Evolutionary conservation across 2,888 invertebrate genomes (phyloP).

Genomic region (Apamea epomidion): DNA sequence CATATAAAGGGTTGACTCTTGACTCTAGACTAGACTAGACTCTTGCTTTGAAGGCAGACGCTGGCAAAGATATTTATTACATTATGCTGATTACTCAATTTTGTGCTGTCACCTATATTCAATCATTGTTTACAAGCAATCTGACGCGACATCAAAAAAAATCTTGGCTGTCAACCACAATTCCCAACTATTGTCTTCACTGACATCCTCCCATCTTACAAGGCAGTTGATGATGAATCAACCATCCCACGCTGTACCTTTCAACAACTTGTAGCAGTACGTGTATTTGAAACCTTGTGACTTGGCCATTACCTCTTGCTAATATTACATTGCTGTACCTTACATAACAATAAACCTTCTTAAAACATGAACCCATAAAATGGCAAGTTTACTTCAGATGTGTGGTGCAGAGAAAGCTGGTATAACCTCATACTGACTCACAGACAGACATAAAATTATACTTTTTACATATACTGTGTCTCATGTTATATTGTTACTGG

Average conservation of each 20-base stretch:
- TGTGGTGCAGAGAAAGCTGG: constrained; percentile 50
- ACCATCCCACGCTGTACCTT: constrained; percentile 21
- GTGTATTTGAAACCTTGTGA: neutral
- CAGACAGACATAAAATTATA: constrained; percentile 28
- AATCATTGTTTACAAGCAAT: too few relatives aligned
- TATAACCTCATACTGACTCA: constrained; percentile 48
- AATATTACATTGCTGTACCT: neutral
- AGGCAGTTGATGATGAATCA: constrained; percentile 15
- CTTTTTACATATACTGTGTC: neutral
- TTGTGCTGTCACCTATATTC: too few relatives aligned
- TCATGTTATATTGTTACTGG: constrained; percentile 4
- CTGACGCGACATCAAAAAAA: too few relatives aligned
- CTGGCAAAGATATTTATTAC: too few relatives aligned
- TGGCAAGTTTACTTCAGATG: constrained; percentile 31
- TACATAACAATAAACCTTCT: constrained; percentile 12
- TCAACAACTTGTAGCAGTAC: neutral
- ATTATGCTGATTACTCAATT: too few relatives aligned
- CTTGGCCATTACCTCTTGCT: neutral
- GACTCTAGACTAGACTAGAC: too few relatives aligned
- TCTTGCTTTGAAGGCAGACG: too few relatives aligned
- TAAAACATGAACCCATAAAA: constrained; percentile 24
- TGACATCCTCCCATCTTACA: neutral
- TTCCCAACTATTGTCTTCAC: constrained; percentile 11
- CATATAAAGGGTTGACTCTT: too few relatives aligned
- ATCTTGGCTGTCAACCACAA: neutral